phyloP scores from a whole-genome alignment of 2,888 invertebrate species.

The Flabesymbios commensalis region DNA sequence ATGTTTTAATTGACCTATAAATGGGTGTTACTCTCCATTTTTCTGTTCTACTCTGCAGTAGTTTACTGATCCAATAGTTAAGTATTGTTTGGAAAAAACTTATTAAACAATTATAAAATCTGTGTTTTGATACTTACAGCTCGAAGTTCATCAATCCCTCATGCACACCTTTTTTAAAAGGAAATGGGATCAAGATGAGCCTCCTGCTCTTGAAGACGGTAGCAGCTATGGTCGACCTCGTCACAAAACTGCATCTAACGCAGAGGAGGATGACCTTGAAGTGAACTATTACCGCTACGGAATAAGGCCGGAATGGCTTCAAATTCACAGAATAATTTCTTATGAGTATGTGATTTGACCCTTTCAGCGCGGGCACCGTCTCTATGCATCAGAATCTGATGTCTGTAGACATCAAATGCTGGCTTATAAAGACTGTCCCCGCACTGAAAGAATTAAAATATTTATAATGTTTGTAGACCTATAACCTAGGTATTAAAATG shows the following conservation, averaged over 20 bases:
- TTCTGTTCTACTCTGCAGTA: too few relatives aligned
- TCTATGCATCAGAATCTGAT: too few relatives aligned
- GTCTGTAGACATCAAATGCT: too few relatives aligned
- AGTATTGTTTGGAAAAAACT: neutral
- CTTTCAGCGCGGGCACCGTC: too few relatives aligned
- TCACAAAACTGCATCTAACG: constrained; percentile 40
- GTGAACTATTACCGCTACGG: constrained; percentile 77
- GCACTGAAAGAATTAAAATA: too few relatives aligned
- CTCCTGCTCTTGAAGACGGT: constrained; percentile 86
- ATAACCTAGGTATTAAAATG: too few relatives aligned
- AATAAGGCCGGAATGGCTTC: constrained; percentile 94
- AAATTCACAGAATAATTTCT: constrained; percentile 89
- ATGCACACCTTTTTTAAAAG: constrained; percentile 73
- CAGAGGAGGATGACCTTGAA: constrained; percentile 56
- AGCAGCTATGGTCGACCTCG: constrained; percentile 42
- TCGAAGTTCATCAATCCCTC: neutral
- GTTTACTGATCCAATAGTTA: neutral
- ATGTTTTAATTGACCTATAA: too few relatives aligned
- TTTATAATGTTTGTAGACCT: too few relatives aligned
- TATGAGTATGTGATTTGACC: constrained; percentile 35
- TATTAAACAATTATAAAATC: neutral
- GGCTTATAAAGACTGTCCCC: too few relatives aligned
- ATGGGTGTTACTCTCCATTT: too few relatives aligned
- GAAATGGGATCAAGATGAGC: constrained; percentile 93
- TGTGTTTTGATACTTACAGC: neutral